Evolutionary conservation across 23 tunicate genomes (phyloP).

Genomic region (Trididemnum nubilum): DNA sequence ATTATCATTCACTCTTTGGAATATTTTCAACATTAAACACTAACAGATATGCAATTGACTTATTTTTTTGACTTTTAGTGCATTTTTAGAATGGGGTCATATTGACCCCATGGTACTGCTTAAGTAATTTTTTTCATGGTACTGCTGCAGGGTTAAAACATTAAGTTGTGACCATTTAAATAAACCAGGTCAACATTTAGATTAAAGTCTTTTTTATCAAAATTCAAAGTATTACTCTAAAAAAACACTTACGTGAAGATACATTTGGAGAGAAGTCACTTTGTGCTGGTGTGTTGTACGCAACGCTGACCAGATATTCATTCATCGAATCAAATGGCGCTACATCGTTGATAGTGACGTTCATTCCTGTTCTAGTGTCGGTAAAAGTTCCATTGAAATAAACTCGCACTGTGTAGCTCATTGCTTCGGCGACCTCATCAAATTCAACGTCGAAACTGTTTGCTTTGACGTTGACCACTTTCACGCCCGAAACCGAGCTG

Average conservation of each 20-base stretch:
- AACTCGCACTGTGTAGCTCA: slow-evolving; percentile 18
- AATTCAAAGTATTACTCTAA: too few relatives aligned
- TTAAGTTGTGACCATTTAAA: too few relatives aligned
- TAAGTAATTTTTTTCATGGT: too few relatives aligned
- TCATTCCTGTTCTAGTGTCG: not conserved
- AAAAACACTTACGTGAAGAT: slow-evolving; percentile 29
- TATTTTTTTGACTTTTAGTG: too few relatives aligned
- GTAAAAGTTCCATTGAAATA: not conserved
- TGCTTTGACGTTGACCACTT: slow-evolving; percentile 3
- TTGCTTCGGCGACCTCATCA: slow-evolving; percentile 22
- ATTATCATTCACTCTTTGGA: too few relatives aligned
- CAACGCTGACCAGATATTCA: slow-evolving; percentile 30
- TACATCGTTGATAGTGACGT: slow-evolving; percentile 1
- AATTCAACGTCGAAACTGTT: slow-evolving; percentile 26
- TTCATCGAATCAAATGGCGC: slow-evolving; percentile 22
- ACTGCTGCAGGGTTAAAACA: too few relatives aligned
- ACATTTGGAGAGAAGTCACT: slow-evolving; percentile 31
- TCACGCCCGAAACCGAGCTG: not conserved
- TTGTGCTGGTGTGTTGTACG: slow-evolving; percentile 26
- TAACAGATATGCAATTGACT: too few relatives aligned
- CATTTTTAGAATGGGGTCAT: too few relatives aligned
- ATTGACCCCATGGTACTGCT: too few relatives aligned
- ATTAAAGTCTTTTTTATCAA: too few relatives aligned
- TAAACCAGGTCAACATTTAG: too few relatives aligned
- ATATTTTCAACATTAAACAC: too few relatives aligned